Percentiles rank a stretch among this genome's conserved stretches.
Conservation (phyloP, 2,113 vertebrate species). For the Myanophis thanlyinensis region DNA sequence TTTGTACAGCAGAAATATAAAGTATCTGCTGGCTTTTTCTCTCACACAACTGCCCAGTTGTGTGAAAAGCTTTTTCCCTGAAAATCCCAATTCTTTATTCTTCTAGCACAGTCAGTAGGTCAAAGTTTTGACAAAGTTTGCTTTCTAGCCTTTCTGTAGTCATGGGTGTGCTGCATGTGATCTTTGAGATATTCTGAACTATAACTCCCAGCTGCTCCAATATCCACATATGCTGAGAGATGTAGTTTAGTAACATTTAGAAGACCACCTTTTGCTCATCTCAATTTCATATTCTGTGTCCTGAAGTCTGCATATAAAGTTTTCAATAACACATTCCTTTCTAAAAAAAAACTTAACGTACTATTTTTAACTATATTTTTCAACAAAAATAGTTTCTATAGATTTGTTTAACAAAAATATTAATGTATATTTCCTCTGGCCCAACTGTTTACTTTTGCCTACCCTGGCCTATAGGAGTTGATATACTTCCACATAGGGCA, state of each 20-base stretch:
- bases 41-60: background rate
- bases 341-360: background rate
- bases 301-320: background rate
- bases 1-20: background rate
- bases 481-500: background rate
- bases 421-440: background rate
- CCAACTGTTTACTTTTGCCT: background rate
- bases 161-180: background rate
- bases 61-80: background rate
- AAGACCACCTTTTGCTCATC: background rate
- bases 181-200: background rate
- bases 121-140: background rate
- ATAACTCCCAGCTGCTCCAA: background rate
- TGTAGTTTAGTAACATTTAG: background rate
- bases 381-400: background rate
- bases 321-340: background rate
- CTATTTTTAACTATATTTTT: background rate
- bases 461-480: background rate
- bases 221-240: background rate
- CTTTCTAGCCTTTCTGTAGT: background rate
- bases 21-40: too few species aligned
- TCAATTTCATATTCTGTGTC: background rate
- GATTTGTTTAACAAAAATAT: background rate
- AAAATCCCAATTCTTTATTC: background rate
- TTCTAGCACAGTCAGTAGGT: background rate